phyloP scores from a whole-genome alignment of 2,113 vertebrate genomes.

The Lepus timidus region DNA sequence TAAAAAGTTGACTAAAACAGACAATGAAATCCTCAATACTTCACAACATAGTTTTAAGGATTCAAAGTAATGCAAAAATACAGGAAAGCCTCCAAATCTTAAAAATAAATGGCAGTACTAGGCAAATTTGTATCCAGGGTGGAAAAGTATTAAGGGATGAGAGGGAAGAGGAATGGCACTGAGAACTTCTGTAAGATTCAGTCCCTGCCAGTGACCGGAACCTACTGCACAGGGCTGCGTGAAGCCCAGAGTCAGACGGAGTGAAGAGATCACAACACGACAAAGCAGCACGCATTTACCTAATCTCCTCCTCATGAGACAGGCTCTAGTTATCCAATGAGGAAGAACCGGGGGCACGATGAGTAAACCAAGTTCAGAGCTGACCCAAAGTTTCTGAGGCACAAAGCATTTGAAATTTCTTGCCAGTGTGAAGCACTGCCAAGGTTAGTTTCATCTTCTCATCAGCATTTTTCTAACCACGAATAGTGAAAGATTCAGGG shows the following conservation, averaged over 20 bases:
- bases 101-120: neutral
- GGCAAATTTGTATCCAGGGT: neutral
- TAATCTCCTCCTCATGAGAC: neutral
- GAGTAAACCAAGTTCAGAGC: neutral
- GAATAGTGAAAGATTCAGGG: neutral
- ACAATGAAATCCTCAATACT: neutral
- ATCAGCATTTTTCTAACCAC: neutral
- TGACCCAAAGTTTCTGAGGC: conserved; percentile 9
- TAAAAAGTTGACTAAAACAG: neutral
- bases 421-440: neutral
- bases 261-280: neutral
- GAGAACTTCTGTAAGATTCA: neutral
- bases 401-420: neutral
- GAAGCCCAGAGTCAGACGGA: neutral
- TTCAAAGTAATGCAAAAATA: neutral
- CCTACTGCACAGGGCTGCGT: accelerated
- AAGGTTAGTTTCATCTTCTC: neutral
- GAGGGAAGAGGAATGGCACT: neutral
- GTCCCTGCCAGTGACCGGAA: neutral
- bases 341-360: neutral
- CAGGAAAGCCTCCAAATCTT: neutral
- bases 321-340: neutral
- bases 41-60: neutral
- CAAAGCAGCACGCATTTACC: neutral
- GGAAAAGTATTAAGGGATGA: neutral